Base-by-base conservation (phyloP, 1,140 invertebrate species). In the Elymnias hypermnestra region DNA sequence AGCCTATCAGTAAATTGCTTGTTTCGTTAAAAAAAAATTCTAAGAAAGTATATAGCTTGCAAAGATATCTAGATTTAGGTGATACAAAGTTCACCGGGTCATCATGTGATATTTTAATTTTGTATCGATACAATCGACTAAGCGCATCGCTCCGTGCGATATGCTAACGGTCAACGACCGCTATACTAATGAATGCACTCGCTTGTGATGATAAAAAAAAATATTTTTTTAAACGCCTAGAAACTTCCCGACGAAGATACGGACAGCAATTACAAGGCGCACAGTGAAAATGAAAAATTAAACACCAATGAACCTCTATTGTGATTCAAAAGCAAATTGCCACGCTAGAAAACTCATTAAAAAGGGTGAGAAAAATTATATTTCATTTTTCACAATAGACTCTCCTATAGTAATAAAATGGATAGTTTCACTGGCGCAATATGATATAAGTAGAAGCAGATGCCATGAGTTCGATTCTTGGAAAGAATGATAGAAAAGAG, bases 141-240 rank as follows among this genome's bases (percentile, higher is more conserved):
- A 52, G 23, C 21, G 28, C 56, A 59, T 22, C 56, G 31, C 51
- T 54, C 18, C 22, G 55, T 62, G 59, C 59, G 59, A 62, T 62
- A 62, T 57, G 59, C 47, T 29, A 19, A 17, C 25, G 25, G 56
- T 58, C 56, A 40, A 46, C 50, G 40, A 56, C 51, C 45, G 48
- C 26, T 47, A 36, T 53, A 44, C 53, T 59, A 59, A 62, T 62
- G 59, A 62, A 58, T 54, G 49, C 60, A 47, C 44, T 48, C 42
- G 58, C 29, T 8, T 58, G 50, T 58, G 52, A 39, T 53, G 60
- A 63, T 63, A n/a, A n/a, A n/a, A 63, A 63, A 63, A 63, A 58
- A 59, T 40, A 47, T 45, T 58, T 52, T 54, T 54, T 52, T 23
- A 54, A 63, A 53, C 36, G 51, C 23, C 43, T 51, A 46, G 42